Conservation (phyloP, 1,140 invertebrate genomes). For the Euglossa dilemma region DNA sequence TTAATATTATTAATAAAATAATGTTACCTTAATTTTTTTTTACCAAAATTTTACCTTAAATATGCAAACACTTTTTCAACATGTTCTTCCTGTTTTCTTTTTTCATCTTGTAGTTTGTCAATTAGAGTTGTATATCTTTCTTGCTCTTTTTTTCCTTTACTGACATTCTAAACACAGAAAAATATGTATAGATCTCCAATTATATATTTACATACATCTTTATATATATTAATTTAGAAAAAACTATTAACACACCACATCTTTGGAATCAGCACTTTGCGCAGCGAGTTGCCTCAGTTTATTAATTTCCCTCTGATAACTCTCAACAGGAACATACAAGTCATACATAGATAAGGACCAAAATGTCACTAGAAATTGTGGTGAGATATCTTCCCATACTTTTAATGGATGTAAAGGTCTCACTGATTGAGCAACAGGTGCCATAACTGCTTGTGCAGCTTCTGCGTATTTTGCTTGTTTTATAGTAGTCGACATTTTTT, state of each 20-base stretch:
- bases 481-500: slow-evolving; percentile 86
- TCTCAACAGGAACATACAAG: slow-evolving; percentile 93
- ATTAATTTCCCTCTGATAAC: slow-evolving; percentile 94
- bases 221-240: slow-evolving; percentile 4
- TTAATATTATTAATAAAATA: not conserved
- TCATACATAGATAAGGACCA: slow-evolving; percentile 99
- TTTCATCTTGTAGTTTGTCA: slow-evolving; percentile 97
- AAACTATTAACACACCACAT: slow-evolving; percentile 84
- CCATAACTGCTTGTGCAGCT: slow-evolving; percentile 91
- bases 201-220: too few relatives aligned
- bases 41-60: slow-evolving; percentile 83
- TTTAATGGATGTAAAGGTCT: slow-evolving; percentile 91
- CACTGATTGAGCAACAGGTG: slow-evolving; percentile 91
- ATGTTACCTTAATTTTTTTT: not conserved
- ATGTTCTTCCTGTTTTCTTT: slow-evolving; percentile 96
- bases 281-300: slow-evolving; percentile 87
- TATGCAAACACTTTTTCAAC: slow-evolving; percentile 92
- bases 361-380: slow-evolving; percentile 98
- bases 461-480: slow-evolving; percentile 92
- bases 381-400: slow-evolving; percentile 98
- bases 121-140: slow-evolving; percentile 93
- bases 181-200: too few relatives aligned
- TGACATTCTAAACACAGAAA: slow-evolving; percentile 82
- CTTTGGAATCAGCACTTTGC: slow-evolving; percentile 90
- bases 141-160: slow-evolving; percentile 97